Conservation (phyloP, 2,797 vertebrate genomes). For the Propithecus perrieri region DNA sequence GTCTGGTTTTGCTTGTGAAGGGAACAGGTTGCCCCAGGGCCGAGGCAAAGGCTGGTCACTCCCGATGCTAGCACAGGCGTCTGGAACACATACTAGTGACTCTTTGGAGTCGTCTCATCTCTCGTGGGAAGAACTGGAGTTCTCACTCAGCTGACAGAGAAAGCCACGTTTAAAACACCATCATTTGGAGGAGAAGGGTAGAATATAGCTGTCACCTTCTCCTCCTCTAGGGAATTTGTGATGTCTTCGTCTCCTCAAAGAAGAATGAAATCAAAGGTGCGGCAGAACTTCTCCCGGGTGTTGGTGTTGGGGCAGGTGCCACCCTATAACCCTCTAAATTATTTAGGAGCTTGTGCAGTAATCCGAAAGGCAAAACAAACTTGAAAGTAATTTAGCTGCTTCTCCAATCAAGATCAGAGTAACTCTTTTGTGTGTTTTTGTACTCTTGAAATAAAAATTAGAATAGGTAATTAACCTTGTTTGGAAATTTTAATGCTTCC, state of each 20-base stretch:
- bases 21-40: not conserved
- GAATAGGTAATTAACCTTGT: not conserved
- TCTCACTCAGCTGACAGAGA: not conserved
- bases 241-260: conserved; percentile 59
- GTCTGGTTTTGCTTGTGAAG: not conserved
- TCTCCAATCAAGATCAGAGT: not conserved
- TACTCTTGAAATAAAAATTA: not conserved
- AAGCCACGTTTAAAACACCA: not conserved
- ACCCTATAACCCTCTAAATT: not conserved
- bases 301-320: not conserved
- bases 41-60: not conserved
- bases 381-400: not conserved
- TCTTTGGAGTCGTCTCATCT: not conserved
- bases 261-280: conserved; percentile 30
- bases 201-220: not conserved
- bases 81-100: not conserved
- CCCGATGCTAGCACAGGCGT: not conserved
- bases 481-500: not conserved
- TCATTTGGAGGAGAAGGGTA: not conserved
- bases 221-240: not conserved
- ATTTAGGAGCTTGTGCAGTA: not conserved
- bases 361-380: not conserved
- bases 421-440: not conserved
- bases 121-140: not conserved
- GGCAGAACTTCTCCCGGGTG: not conserved